These are phyloP conservation scores for Pteruthius melanotis DNA, from an alignment of 2,113 vertebrate genomes.

Conservation along the genomic window DNA sequence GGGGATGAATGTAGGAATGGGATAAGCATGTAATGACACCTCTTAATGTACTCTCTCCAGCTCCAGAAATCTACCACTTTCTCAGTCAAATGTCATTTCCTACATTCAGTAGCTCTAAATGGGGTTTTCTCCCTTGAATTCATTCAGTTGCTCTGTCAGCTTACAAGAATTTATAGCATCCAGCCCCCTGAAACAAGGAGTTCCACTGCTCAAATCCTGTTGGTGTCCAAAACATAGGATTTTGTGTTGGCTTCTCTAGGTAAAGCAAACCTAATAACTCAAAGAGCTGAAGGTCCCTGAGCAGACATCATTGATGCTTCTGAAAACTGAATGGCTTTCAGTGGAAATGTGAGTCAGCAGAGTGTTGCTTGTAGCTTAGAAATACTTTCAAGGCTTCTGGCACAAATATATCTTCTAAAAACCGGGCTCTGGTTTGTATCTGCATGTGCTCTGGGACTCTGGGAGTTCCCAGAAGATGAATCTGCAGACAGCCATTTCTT, in stretches of 20 bases:
- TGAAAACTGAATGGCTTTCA: slow-evolving; percentile 20
- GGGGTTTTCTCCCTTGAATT: not conserved
- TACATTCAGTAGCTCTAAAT: not conserved
- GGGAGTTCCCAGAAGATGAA: not conserved
- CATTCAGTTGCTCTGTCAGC: not conserved
- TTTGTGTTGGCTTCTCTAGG: not conserved
- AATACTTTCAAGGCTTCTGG: slow-evolving; percentile 3
- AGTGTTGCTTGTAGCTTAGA: not conserved
- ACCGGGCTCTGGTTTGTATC: not conserved
- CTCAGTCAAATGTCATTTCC: not conserved
- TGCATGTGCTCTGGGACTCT: not conserved
- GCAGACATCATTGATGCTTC: not conserved
- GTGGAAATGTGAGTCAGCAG: not conserved
- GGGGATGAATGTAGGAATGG: not conserved
- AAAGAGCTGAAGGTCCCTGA: not conserved
- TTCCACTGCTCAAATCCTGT: not conserved
- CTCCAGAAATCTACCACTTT: not conserved
- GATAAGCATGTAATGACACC: not conserved
- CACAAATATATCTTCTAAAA: not conserved
- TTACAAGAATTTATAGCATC: not conserved
- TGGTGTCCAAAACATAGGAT: not conserved
- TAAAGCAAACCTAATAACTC: not conserved
- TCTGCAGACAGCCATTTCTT: not conserved
- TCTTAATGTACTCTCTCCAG: not conserved
- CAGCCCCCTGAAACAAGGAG: not conserved